phyloP scores from a whole-genome alignment of 1,140 invertebrate genomes.

The Hesperophylax magnus region DNA sequence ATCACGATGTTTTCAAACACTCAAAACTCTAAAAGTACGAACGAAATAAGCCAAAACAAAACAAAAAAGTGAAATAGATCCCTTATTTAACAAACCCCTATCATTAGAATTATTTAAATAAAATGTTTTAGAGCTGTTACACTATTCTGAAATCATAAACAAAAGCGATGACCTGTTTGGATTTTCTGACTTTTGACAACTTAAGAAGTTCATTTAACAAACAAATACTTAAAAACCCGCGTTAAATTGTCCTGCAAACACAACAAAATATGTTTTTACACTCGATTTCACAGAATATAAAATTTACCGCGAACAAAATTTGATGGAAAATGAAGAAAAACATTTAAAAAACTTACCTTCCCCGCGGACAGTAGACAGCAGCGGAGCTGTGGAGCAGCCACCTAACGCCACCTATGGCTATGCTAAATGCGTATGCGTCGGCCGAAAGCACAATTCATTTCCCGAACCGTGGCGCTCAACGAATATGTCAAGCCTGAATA shows the following conservation, averaged over 20 bases:
- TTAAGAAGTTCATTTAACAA: constrained; percentile 38
- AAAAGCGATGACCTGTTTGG: constrained; percentile 60
- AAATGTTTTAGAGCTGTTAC: constrained; percentile 14
- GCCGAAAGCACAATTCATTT: constrained; percentile 71
- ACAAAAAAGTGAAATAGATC: not conserved
- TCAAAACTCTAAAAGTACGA: constrained; percentile 28
- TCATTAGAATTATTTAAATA: constrained; percentile 11
- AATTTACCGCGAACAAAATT: constrained; percentile 51
- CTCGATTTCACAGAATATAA: constrained; percentile 49
- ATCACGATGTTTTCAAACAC: constrained; percentile 19
- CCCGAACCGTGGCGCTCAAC: constrained; percentile 71
- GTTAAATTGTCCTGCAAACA: constrained; percentile 11
- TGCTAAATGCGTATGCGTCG: constrained; percentile 69
- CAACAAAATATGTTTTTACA: constrained; percentile 15
- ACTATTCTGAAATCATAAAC: constrained; percentile 63
- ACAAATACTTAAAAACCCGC: constrained; percentile 29
- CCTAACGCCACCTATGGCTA: constrained; percentile 71
- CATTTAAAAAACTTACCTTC: constrained; percentile 63
- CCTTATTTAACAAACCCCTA: not conserved
- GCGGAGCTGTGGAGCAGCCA: constrained; percentile 62
- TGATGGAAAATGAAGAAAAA: constrained; percentile 47
- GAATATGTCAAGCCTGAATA: constrained; percentile 69
- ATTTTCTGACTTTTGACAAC: constrained; percentile 46
- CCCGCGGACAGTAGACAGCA: constrained; percentile 48
- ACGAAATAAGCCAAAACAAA: constrained; percentile 1